Base-by-base conservation (phyloP, 1,140 invertebrate species). In the Eupeodes corollae region DNA sequence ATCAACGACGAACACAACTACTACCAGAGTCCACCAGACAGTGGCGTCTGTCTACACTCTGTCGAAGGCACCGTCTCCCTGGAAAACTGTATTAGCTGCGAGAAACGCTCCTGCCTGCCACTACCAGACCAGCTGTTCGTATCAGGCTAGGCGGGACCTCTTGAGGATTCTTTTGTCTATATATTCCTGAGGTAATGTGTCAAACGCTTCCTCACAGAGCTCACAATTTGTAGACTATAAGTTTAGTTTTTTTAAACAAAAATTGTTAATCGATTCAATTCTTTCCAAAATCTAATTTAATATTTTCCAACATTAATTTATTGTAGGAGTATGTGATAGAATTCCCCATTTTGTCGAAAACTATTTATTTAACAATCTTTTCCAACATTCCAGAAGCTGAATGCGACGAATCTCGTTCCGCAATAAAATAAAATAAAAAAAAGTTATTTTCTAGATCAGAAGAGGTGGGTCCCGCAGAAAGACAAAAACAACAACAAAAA, bases 31-130 rank as follows among this genome's bases (percentile, higher is more conserved):
- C 21, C 21, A 26, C 21, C 21, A 26, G 55, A 56, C 42, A 32
- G 41, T 16, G 73, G 73, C 34, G 63, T 76, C 6, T 77, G 75
- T 54, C 56, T 77, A 2, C 75, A 76, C 48, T 68, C 77, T 10
- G 73, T 73, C 42, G 67, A 68, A 47, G 68, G 70, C 37, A 69
- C 62, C 59, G 67, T 77, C 40, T 76, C 75, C 0, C 52, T 77
- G 37, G 75, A 75, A 53, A 75, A 70, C 50, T 77, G 74, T 52
- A 59, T 70, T 0, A 68, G 56, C 41, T 78, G 74, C 43, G 61
- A 62, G 33, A 59, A 63, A 32, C 68, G 61, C 48, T 58, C 68
- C 1, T 40, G 46, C 37, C 37, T 55, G 39, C 50, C 53, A 12
- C 66, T 58, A 50, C 50, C 48, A 1, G 40, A 50, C 11, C 49